A percentile compares a stretch with the other conserved stretches of the same genome.
phyloP scores from a whole-genome alignment of 37 sponge, comb jelly and placozoan genomes.

The Halichondria panicea region DNA sequence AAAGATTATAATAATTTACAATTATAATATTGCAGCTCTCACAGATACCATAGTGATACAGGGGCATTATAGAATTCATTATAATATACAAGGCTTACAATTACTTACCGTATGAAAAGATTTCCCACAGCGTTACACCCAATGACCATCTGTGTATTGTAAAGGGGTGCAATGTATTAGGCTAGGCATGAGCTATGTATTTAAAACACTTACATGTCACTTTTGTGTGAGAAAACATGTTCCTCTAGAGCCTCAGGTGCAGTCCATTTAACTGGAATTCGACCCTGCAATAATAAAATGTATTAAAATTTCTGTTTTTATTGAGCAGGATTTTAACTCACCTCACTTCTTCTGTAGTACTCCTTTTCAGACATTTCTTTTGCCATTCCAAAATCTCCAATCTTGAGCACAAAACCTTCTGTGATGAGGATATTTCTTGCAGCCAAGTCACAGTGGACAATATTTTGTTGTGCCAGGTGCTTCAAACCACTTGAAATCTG shows the following conservation, averaged over 20 bases:
- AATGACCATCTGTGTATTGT: conserved; percentile 67
- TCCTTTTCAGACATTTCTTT: conserved; percentile 29
- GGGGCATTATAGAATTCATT: no score
- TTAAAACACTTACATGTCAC: conserved; percentile 71
- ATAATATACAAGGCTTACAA: not conserved
- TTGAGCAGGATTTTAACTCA: no score
- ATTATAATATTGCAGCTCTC: not conserved
- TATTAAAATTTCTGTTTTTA: not conserved
- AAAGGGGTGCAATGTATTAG: not conserved
- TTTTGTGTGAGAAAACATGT: conserved; percentile 43
- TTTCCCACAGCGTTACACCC: conserved; percentile 79
- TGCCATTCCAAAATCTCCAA: conserved; percentile 81
- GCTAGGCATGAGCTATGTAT: no score
- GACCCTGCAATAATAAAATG: conserved; percentile 17
- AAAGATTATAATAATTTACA: not conserved
- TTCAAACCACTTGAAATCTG: conserved; percentile 68
- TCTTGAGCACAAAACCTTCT: conserved; percentile 37
- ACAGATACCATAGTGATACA: not conserved
- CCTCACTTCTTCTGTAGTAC: conserved; percentile 32
- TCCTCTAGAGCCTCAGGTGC: conserved; percentile 66
- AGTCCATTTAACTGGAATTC: conserved; percentile 78
- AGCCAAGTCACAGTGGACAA: conserved; percentile 77
- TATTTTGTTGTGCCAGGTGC: conserved; percentile 52
- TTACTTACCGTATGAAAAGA: conserved; percentile 70
- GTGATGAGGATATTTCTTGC: conserved; percentile 5